Evolutionary conservation across 2,888 invertebrate genomes (phyloP).

Genomic region (Chrysolina americana): DNA sequence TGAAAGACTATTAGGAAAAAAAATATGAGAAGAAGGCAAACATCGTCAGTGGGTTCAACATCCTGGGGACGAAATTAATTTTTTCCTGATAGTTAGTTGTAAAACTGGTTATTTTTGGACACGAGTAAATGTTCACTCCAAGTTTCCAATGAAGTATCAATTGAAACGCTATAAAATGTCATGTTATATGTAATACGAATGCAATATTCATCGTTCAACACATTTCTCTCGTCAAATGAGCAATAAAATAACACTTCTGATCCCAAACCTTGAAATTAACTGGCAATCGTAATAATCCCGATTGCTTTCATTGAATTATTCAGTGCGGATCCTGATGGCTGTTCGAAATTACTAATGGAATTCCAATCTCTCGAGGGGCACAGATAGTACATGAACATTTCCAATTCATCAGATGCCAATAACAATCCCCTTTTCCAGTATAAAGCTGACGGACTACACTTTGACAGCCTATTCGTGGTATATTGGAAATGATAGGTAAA

Average conservation of each 20-base stretch:
- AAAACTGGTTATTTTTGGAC: background rate
- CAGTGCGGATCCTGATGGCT: background rate
- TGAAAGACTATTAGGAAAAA: too few relatives aligned
- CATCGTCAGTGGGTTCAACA: too few relatives aligned
- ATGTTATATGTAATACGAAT: too few relatives aligned
- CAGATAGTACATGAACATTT: conserved; percentile 45
- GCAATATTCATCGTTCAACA: too few relatives aligned
- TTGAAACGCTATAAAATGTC: too few relatives aligned
- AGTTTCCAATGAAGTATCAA: too few relatives aligned
- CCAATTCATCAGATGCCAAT: conserved; percentile 57
- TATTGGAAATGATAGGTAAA: conserved; percentile 4
- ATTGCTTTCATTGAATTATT: background rate
- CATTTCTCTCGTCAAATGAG: background rate
- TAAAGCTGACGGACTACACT: conserved; percentile 49
- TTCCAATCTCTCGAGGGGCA: background rate
- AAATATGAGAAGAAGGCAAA: too few relatives aligned
- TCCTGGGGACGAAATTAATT: too few relatives aligned
- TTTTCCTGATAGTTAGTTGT: too few relatives aligned
- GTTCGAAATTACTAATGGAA: conserved; percentile 2
- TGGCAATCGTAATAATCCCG: background rate
- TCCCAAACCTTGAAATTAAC: background rate
- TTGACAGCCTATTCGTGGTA: conserved; percentile 40
- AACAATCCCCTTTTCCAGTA: conserved; percentile 49
- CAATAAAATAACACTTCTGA: background rate
- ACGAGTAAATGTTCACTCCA: background rate